Evolutionary conservation across 2,113 vertebrate genomes (phyloP).

Genomic region (Centropus unirufus): DNA sequence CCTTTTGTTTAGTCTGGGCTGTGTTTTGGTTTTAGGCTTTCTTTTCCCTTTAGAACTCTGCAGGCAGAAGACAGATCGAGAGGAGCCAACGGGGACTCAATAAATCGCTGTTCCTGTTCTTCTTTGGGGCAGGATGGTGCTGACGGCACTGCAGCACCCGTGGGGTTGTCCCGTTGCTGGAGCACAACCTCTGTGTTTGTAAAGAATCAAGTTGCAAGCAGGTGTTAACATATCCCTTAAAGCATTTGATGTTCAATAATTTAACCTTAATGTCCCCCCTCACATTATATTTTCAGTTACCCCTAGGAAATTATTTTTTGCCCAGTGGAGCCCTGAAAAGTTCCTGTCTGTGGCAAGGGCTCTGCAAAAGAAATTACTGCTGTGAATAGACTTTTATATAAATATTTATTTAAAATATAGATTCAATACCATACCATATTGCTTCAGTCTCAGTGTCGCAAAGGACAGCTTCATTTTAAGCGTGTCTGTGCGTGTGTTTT

Average conservation of each 20-base stretch:
- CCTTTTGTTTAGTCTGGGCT: conserved; percentile 48
- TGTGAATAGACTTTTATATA: background rate
- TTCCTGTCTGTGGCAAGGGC: background rate
- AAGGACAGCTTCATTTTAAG: background rate
- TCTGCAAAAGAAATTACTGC: background rate
- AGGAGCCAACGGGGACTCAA: background rate
- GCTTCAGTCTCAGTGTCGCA: background rate
- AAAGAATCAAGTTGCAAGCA: too few relatives aligned
- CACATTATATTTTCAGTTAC: background rate
- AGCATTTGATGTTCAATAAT: background rate
- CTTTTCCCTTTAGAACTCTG: background rate
- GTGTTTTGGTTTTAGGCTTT: background rate
- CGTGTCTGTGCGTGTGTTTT: too few relatives aligned
- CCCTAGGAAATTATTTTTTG: background rate
- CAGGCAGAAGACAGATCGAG: background rate
- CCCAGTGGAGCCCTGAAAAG: background rate
- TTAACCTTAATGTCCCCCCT: background rate
- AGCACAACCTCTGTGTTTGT: background rate
- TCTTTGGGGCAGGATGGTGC: background rate
- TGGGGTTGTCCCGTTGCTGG: background rate
- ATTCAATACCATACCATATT: background rate
- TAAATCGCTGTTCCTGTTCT: background rate
- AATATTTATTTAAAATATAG: background rate
- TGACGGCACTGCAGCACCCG: background rate
- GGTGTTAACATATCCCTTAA: background rate